A percentile compares a stretch with the other conserved stretches of the same genome.
Conservation (phyloP, 2,888 invertebrate genomes). For the Xanthorhoe designata region DNA sequence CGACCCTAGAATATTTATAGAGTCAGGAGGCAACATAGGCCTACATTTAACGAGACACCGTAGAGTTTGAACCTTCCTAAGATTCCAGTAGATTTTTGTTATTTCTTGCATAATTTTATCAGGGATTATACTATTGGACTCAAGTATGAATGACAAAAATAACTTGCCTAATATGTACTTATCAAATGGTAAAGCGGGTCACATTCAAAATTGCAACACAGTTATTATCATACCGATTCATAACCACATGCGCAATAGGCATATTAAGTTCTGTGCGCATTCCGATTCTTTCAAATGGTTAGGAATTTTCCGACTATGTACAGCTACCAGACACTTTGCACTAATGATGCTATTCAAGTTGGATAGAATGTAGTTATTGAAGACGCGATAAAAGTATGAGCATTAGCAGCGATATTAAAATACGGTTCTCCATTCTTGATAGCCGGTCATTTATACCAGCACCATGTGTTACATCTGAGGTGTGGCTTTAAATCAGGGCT, state of each 20-base stretch:
- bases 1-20: not conserved
- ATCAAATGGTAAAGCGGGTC: not conserved
- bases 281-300: conserved; percentile 7
- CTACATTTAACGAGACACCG: not conserved
- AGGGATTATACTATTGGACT: not conserved
- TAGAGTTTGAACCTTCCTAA: not conserved
- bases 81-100: not conserved
- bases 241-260: not conserved
- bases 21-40: not conserved
- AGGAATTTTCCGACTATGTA: conserved; percentile 20
- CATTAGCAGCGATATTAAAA: conserved; percentile 55
- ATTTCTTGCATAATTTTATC: not conserved
- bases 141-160: not conserved
- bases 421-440: conserved; percentile 59
- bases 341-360: conserved; percentile 40
- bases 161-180: not conserved
- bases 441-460: conserved; percentile 61
- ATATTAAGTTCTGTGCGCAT: conserved; percentile 8
- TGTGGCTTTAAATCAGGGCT: conserved; percentile 50
- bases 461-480: conserved; percentile 56
- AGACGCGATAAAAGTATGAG: conserved; percentile 57
- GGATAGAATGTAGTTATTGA: conserved; percentile 44
- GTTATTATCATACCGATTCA: conserved; percentile 15
- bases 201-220: conserved; percentile 8
- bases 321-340: conserved; percentile 22